Conservation (phyloP, 2,888 invertebrate species). For the Epiblema foenella region DNA sequence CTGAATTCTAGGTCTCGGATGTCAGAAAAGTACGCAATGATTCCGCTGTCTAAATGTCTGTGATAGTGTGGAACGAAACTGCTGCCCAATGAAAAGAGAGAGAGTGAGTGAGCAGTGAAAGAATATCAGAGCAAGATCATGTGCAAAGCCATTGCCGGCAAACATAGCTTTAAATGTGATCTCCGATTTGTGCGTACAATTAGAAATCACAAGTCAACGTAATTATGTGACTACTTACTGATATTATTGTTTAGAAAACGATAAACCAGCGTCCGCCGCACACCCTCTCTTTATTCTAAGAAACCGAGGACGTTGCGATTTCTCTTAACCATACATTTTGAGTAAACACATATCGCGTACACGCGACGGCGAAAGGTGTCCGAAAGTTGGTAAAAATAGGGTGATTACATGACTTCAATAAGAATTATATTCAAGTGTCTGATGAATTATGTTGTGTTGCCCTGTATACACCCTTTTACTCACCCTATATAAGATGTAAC, state of each 20-base stretch:
- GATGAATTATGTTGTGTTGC: background rate
- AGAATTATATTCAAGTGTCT: background rate
- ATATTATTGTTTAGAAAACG: slow-evolving; percentile 19
- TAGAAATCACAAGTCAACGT: background rate
- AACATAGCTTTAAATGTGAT: background rate
- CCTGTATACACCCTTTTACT: background rate
- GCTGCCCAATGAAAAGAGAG: background rate
- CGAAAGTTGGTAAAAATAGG: slow-evolving; percentile 19
- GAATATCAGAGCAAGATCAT: background rate
- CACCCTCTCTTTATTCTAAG: slow-evolving; percentile 9
- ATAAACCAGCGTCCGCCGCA: background rate
- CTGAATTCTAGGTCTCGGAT: no score
- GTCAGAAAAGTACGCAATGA: no score
- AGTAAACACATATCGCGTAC: slow-evolving; percentile 21
- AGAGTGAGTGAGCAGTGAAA: no score
- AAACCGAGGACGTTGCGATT: slow-evolving; percentile 29
- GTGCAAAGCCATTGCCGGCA: no score
- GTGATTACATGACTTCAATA: background rate
- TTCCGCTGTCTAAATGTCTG: no score
- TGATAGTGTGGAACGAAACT: no score
- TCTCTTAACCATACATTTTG: slow-evolving; percentile 42
- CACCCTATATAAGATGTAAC: slow-evolving; percentile 1
- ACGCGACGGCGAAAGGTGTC: slow-evolving; percentile 33
- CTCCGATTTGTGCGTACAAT: background rate
- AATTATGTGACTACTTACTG: background rate